These are phyloP conservation scores for Chloroclystis v-ata DNA, from an alignment of 2,888 invertebrate species.

Conservation along the genomic window DNA sequence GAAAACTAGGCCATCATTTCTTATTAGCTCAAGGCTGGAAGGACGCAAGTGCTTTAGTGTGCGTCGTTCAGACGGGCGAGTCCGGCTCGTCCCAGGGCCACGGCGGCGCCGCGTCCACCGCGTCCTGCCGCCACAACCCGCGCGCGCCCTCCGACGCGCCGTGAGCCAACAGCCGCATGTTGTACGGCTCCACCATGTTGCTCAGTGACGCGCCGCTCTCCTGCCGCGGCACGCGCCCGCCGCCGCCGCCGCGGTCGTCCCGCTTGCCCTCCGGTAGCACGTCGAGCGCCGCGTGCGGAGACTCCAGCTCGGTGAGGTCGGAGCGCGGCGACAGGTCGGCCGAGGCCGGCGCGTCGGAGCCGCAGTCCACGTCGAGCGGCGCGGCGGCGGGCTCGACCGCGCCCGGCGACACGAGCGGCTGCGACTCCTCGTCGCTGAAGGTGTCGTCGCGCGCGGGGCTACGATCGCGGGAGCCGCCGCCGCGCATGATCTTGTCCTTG, in stretches of 20 bases:
- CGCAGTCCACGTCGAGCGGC: slow-evolving; percentile 38
- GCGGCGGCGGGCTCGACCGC: slow-evolving; percentile 13
- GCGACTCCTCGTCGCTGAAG: slow-evolving; percentile 82
- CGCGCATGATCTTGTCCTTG: slow-evolving; percentile 58
- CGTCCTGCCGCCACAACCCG: slow-evolving; percentile 72
- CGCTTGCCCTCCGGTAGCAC: slow-evolving; percentile 51
- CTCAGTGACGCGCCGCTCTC: slow-evolving; percentile 48
- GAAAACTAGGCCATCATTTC: slow-evolving; percentile 12
- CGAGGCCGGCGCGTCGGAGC: slow-evolving; percentile 38
- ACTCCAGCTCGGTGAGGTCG: slow-evolving; percentile 61
- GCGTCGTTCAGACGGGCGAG: slow-evolving; percentile 59
- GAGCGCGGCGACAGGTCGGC: slow-evolving; percentile 64
- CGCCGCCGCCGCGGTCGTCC: slow-evolving; percentile 27
- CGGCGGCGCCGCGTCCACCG: slow-evolving; percentile 65
- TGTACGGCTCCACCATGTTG: slow-evolving; percentile 68
- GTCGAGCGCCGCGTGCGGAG: slow-evolving; percentile 51
- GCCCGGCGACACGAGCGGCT: slow-evolving; percentile 77
- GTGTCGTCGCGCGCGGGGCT: slow-evolving; percentile 54
- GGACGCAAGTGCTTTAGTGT: slow-evolving; percentile 17
- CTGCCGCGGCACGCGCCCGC: slow-evolving; percentile 38
- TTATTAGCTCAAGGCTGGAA: slow-evolving; percentile 6
- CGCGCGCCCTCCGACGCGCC: slow-evolving; percentile 53
- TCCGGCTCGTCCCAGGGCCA: slow-evolving; percentile 75
- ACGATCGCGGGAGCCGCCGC: slow-evolving; percentile 58
- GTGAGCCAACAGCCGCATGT: slow-evolving; percentile 62